These are phyloP conservation scores for Eulemur macaco DNA, from an alignment of 2,113 vertebrate genomes.

Conservation along the genomic window DNA sequence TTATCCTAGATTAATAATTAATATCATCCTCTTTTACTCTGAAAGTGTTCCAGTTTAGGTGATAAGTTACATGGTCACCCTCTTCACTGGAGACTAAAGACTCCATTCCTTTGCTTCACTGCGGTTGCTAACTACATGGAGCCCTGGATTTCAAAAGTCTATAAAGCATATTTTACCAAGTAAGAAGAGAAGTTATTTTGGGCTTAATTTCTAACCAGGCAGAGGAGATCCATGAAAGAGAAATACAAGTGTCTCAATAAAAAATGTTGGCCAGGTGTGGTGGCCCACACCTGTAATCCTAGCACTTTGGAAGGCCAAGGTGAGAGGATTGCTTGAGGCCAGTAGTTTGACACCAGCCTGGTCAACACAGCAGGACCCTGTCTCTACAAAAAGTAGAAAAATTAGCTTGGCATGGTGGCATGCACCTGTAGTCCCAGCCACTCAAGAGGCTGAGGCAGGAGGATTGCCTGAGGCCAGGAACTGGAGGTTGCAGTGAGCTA, in stretches of 20 bases:
- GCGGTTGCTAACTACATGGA: neutral
- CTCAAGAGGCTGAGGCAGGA: no score
- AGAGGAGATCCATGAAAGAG: constrained; percentile 35
- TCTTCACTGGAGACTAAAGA: neutral
- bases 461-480: no score
- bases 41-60: neutral
- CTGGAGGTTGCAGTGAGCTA: no score
- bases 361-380: no score
- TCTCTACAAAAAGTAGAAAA: no score
- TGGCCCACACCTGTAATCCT: no score
- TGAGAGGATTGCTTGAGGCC: no score
- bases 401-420: no score
- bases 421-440: no score
- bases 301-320: no score
- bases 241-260: neutral
- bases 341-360: no score
- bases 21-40: neutral
- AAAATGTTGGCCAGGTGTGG: neutral
- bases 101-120: neutral
- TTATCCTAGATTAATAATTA: neutral
- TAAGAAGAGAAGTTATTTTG: neutral
- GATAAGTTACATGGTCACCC: neutral
- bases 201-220: neutral
- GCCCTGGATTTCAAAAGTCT: constrained; percentile 40
- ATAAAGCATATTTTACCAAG: neutral